Evolutionary conservation across 2,888 invertebrate genomes (phyloP).

Genomic region (Dinocampus coccinellae): DNA sequence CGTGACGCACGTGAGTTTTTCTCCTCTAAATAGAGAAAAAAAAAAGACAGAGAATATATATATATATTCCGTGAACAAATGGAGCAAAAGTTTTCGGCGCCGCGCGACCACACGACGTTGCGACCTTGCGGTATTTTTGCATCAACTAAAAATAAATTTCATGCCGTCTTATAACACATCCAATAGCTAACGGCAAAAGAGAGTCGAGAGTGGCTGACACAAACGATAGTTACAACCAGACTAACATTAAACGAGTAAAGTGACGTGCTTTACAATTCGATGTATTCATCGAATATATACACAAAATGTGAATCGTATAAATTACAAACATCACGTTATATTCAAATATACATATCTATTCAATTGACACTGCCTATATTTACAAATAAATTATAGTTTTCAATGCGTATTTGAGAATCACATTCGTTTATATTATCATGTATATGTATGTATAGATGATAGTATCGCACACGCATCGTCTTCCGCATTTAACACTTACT

Average conservation of each 20-base stretch:
- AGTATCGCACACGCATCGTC: neutral
- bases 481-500: neutral
- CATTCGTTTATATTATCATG: neutral
- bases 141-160: constrained; percentile 65
- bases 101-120: constrained; percentile 44
- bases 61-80: neutral
- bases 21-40: no score
- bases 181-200: constrained; percentile 37
- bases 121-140: constrained; percentile 69
- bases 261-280: no score
- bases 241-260: no score
- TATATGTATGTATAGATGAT: neutral
- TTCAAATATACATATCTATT: neutral
- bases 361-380: neutral
- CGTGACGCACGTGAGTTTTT: no score
- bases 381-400: neutral
- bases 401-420: neutral
- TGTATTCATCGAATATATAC: no score
- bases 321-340: neutral
- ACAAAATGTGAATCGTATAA: no score
- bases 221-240: no score
- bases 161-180: constrained; percentile 63
- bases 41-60: no score
- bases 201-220: constrained; percentile 17
- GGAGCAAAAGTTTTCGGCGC: neutral